Base-by-base conservation (phyloP, 2,797 vertebrate genomes). In the Luscinia megarhynchos region DNA sequence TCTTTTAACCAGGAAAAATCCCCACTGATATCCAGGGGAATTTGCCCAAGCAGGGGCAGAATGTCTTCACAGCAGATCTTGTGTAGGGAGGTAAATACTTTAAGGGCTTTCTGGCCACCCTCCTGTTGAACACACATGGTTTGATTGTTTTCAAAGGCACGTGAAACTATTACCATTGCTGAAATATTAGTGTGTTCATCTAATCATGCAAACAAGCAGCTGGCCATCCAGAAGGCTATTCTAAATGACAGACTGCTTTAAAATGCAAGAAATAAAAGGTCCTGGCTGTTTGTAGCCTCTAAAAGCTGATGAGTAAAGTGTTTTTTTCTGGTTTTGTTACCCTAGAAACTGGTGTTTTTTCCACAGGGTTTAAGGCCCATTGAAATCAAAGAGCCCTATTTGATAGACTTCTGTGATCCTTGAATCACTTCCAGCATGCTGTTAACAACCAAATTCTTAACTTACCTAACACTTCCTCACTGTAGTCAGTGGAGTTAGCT, bases 381-480 rank as follows among this genome's bases (percentile, higher is more conserved):
- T 94, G 95, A 91, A 96, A 86, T 93, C 83, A 77, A 93, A 92
- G 67, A 64, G 63, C 75, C 45, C 46, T 81, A 24, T 84, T 90
- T 11, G 89, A 94, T 91, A 90, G 95, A 95, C 77, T 94, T 90
- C 45, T 79, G 67, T 93, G 87, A 88, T 93, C 87, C 89, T 55
- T 94, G 89, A 95, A 84, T 95, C 70, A 32, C 70, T 96, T 96
- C 93, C 87, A 94, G 89, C 11, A 2, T 51, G 67, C 80, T 94
- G 85, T 95, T 96, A 95, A 91, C 80, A 88, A 94, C 64, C 74
- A 89, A 83, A 90, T 87, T 90, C 75, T 94, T 95, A 80, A 76
- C 89, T 94, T 94, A 84, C 84, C 74, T 84, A 78, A 80, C 66
- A 66, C 90, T 89, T 92, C 84, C 91, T 92, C 57, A 6, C 16